Conservation (phyloP, 2,113 vertebrate genomes). For the Cyprinodon variegatus region DNA sequence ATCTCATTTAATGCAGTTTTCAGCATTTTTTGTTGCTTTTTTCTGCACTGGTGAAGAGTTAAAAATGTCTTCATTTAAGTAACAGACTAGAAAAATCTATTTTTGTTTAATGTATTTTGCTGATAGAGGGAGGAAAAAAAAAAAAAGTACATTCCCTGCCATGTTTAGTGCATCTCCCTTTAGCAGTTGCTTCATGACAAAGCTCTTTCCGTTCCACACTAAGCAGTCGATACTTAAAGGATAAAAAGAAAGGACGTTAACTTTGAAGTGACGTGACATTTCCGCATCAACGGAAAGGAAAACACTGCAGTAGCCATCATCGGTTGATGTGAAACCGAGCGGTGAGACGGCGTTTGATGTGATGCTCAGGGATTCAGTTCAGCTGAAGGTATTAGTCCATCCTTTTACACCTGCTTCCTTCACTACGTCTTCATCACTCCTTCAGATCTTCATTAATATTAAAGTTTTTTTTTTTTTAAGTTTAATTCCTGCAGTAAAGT, state of each 20-base stretch:
- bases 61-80: too few species aligned
- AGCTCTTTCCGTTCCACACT: conserved; percentile 16
- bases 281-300: conserved; percentile 68
- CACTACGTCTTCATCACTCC: too few species aligned
- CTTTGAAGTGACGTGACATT: conserved; percentile 68
- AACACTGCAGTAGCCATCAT: conserved; percentile 57
- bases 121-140: too few species aligned
- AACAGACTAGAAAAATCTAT: too few species aligned
- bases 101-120: too few species aligned
- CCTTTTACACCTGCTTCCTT: too few species aligned
- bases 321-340: conserved; percentile 61
- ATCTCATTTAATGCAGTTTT: not conserved
- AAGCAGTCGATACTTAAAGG: conserved; percentile 32
- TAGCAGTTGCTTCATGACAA: not conserved
- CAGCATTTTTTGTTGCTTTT: not conserved
- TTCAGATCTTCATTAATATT: too few species aligned
- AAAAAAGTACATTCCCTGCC: too few species aligned
- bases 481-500: too few species aligned
- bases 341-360: conserved; percentile 55
- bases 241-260: conserved; percentile 41
- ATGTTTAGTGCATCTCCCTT: not conserved
- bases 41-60: not conserved
- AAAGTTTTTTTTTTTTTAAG: too few species aligned
- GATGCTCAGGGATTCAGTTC: conserved; percentile 46
- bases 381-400: conserved; percentile 31